These are phyloP conservation scores for Oligia strigilis DNA, from an alignment of 2,888 invertebrate genomes.

Conservation along the genomic window DNA sequence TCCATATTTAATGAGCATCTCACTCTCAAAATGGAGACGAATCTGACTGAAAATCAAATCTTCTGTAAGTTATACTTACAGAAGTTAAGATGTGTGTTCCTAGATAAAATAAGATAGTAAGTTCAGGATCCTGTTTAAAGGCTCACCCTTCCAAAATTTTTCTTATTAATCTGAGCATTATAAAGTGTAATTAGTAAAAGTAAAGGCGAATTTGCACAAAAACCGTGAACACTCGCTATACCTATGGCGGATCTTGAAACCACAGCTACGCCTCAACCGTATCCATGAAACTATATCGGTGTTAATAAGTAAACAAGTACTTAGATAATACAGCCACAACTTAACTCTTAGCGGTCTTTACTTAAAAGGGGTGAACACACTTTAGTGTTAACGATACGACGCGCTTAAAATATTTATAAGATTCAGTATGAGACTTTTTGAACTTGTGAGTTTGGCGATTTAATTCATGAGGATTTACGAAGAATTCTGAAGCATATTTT, in stretches of 20 bases:
- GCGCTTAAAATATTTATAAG: slow-evolving; percentile 81
- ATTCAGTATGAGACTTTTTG: slow-evolving; percentile 72
- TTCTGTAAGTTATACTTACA: neutral
- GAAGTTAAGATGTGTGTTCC: neutral
- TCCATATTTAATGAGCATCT: neutral
- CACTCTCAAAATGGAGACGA: neutral
- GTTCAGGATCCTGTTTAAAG: neutral
- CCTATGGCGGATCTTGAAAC: neutral
- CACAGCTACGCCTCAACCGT: slow-evolving; percentile 2
- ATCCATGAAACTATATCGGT: slow-evolving; percentile 45
- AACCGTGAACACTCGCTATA: neutral
- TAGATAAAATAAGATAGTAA: neutral
- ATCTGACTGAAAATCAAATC: neutral
- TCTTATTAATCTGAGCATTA: neutral
- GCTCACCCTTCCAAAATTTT: neutral
- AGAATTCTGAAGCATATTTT: neutral
- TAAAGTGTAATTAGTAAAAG: too few species aligned
- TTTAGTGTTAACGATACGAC: slow-evolving; percentile 81
- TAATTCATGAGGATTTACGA: slow-evolving; percentile 40
- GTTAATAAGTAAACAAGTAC: slow-evolving; percentile 58
- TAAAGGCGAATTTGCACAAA: neutral
- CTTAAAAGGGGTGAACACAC: slow-evolving; percentile 90
- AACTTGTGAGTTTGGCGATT: slow-evolving; percentile 67
- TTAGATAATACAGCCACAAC: slow-evolving; percentile 76
- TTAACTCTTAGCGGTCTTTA: slow-evolving; percentile 85